phyloP scores from a whole-genome alignment of 2,888 invertebrate species.

The Philonicus albiceps region DNA sequence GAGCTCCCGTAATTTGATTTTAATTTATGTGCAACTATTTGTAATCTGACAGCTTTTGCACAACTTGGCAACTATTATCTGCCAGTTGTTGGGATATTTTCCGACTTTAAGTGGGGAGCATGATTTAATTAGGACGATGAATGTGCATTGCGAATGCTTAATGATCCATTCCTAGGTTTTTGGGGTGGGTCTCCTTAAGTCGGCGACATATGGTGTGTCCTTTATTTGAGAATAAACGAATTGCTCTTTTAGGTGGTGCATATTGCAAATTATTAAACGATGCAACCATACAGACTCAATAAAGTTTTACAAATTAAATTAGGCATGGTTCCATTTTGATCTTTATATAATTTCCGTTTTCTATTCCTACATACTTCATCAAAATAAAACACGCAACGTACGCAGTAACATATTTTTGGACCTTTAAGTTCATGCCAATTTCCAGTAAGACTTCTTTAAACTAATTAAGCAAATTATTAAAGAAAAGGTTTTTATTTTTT shows the following conservation, averaged over 20 bases:
- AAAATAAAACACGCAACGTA: no score
- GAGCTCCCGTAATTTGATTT: constrained; percentile 11
- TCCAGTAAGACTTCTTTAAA: no score
- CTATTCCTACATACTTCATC: no score
- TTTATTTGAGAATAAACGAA: neutral
- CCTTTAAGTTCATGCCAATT: no score
- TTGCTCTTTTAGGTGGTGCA: neutral
- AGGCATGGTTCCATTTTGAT: no score
- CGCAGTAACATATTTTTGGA: no score
- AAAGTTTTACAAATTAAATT: no score
- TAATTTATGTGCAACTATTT: constrained; percentile 24
- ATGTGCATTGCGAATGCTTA: neutral
- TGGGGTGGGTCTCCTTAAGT: neutral
- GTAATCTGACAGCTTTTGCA: neutral
- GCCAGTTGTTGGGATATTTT: neutral
- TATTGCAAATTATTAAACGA: no score
- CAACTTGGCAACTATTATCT: neutral
- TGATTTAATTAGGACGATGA: neutral
- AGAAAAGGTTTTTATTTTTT: no score
- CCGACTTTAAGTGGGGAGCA: neutral
- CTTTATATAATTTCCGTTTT: no score
- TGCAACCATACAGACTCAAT: no score
- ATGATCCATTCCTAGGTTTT: neutral
- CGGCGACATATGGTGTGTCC: neutral
- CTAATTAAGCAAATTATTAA: no score